Evolutionary conservation across 30 jellyfish, hydroid and myxozoan genomes (phyloP).

Genomic region (Mastigias papua): DNA sequence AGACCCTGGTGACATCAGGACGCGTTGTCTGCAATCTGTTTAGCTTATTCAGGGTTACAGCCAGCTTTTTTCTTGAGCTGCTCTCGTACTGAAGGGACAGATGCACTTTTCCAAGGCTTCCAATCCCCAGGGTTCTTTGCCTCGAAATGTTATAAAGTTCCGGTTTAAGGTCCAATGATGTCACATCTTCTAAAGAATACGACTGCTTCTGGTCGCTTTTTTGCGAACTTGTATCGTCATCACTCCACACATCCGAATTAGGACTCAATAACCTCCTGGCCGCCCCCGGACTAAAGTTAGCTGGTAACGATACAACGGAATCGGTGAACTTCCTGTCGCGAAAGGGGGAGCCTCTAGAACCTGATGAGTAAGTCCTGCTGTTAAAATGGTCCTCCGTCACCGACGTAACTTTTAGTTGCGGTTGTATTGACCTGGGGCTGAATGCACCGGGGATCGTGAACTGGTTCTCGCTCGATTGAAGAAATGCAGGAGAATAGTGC

Average conservation of each 20-base stretch:
- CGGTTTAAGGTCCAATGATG: slow-evolving; percentile 45
- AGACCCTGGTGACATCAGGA: slow-evolving; percentile 64
- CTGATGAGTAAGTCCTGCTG: slow-evolving; percentile 24
- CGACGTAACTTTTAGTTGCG: slow-evolving; percentile 39
- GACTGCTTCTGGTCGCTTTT: not conserved
- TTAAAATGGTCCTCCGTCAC: not conserved
- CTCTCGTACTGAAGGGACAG: slow-evolving; percentile 88
- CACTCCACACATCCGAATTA: slow-evolving; percentile 16
- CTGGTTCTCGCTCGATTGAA: slow-evolving; percentile 30
- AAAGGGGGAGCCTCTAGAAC: slow-evolving; percentile 16
- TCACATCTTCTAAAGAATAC: slow-evolving; percentile 38
- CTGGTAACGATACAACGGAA: slow-evolving; percentile 51
- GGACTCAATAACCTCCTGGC: not conserved
- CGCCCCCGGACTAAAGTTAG: slow-evolving; percentile 47
- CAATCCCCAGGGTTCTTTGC: slow-evolving; percentile 81
- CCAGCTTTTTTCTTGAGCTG: slow-evolving; percentile 66
- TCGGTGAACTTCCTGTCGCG: not conserved
- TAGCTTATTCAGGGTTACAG: slow-evolving; percentile 39
- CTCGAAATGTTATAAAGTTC: slow-evolving; percentile 76
- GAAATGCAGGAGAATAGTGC: slow-evolving; percentile 26
- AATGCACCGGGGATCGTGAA: slow-evolving; percentile 66
- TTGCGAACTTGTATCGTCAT: slow-evolving; percentile 8
- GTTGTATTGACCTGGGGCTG: slow-evolving; percentile 49
- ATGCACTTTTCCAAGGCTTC: slow-evolving; percentile 88
- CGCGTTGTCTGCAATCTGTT: slow-evolving; percentile 64